phyloP scores from a whole-genome alignment of 1,140 invertebrate species.

The Papilio xuthus region DNA sequence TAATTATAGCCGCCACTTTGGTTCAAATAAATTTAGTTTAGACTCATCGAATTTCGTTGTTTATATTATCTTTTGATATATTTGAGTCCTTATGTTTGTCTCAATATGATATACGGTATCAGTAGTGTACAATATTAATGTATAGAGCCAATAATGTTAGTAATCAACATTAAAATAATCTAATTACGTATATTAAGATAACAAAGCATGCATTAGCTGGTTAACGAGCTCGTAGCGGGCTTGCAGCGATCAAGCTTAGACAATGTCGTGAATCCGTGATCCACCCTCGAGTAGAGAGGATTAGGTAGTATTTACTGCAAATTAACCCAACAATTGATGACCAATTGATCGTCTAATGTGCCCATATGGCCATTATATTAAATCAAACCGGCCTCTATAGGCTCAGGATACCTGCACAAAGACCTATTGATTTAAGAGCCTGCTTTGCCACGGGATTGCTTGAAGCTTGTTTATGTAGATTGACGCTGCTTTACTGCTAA shows the following conservation, averaged over 20 bases:
- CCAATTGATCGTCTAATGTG: constrained; percentile 77
- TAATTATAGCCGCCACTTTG: no score
- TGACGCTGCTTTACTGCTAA: constrained; percentile 43
- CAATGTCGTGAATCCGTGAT: constrained; percentile 55
- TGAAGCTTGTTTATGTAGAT: constrained; percentile 51
- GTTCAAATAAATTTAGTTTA: no score
- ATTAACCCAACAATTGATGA: constrained; percentile 77
- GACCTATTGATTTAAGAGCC: constrained; percentile 73
- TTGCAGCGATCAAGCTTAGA: constrained; percentile 36
- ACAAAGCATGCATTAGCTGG: constrained; percentile 15
- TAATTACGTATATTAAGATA: background rate
- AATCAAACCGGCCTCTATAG: constrained; percentile 67
- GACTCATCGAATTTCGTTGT: no score
- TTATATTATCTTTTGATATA: no score
- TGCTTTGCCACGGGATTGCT: constrained; percentile 46
- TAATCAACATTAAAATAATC: constrained; percentile 7
- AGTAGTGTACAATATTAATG: background rate
- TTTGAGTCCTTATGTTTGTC: no score
- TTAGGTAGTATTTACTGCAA: constrained; percentile 75
- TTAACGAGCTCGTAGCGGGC: constrained; percentile 39
- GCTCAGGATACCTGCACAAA: constrained; percentile 70
- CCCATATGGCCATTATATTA: constrained; percentile 74
- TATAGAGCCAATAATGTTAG: background rate
- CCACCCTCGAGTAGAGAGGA: constrained; percentile 53
- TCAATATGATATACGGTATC: background rate